Conservation (phyloP, 2,888 invertebrate genomes). For the Tryphoninae sp. region DNA sequence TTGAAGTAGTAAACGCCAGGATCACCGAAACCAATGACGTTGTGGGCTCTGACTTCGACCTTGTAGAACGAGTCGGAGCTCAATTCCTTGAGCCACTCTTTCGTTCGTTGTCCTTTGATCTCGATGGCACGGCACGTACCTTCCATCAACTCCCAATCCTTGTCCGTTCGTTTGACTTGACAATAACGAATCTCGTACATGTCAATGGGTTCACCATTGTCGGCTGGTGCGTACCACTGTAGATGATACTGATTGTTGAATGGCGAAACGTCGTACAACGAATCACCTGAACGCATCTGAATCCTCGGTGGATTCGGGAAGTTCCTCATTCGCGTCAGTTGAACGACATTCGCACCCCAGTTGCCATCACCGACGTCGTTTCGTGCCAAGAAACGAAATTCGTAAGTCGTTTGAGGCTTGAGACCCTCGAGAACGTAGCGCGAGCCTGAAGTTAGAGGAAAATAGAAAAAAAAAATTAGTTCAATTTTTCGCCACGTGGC, state of each 20-base stretch:
- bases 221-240: conserved; percentile 92
- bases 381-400: conserved; percentile 92
- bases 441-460: conserved; percentile 82
- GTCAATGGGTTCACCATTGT: conserved; percentile 95
- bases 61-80: conserved; percentile 91
- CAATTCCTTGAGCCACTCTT: conserved; percentile 87
- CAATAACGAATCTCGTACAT: conserved; percentile 91
- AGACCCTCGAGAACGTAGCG: conserved; percentile 91
- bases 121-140: conserved; percentile 84
- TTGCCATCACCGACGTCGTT: conserved; percentile 92
- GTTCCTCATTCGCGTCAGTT: conserved; percentile 89
- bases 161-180: conserved; percentile 87
- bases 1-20: conserved; percentile 90
- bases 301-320: conserved; percentile 89
- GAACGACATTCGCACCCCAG: conserved; percentile 86
- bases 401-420: conserved; percentile 89
- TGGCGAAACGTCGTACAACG: conserved; percentile 82
- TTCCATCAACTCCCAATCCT: conserved; percentile 84
- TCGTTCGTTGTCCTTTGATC: conserved; percentile 85
- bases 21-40: conserved; percentile 91
- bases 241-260: conserved; percentile 91
- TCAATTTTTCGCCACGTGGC: too few relatives aligned
- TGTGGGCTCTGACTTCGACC: conserved; percentile 92
- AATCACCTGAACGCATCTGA: conserved; percentile 80
- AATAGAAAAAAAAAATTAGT: not conserved